phyloP scores from a whole-genome alignment of 2,797 vertebrate genomes.

The Chloroceryle inda region DNA sequence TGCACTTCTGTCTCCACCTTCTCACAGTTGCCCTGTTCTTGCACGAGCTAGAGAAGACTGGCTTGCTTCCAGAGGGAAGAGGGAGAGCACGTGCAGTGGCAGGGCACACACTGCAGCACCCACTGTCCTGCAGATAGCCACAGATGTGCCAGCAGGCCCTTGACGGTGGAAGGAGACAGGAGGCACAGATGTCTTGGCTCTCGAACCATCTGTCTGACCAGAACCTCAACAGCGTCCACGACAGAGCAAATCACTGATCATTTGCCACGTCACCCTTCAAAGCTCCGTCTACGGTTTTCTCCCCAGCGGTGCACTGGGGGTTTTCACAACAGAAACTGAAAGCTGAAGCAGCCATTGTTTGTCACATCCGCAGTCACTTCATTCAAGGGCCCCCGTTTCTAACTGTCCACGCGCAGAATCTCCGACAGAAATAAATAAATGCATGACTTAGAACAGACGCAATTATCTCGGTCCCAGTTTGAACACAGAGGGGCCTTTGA shows the following conservation, averaged over 20 bases:
- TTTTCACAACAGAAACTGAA: background rate
- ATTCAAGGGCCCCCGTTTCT: background rate
- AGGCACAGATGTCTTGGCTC: background rate
- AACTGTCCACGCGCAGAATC: background rate
- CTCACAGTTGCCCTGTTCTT: background rate
- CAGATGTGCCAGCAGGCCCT: background rate
- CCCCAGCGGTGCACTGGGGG: background rate
- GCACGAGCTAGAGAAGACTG: background rate
- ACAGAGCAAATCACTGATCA: background rate
- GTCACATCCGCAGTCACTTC: background rate
- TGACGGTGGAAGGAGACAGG: background rate
- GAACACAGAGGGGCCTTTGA: conserved; percentile 37
- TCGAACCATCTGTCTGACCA: background rate
- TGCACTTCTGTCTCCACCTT: background rate
- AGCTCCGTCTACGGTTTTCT: background rate
- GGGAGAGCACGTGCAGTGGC: background rate
- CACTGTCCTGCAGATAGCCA: background rate
- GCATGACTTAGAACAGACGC: background rate
- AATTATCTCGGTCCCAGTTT: conserved; percentile 24
- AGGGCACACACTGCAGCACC: background rate
- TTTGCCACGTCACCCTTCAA: background rate
- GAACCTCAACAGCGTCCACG: background rate
- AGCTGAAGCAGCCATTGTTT: background rate
- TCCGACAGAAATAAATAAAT: conserved; percentile 8
- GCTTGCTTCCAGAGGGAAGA: background rate